Evolutionary conservation across 2,113 vertebrate species (phyloP).

Genomic region (Notothenia rossii): DNA sequence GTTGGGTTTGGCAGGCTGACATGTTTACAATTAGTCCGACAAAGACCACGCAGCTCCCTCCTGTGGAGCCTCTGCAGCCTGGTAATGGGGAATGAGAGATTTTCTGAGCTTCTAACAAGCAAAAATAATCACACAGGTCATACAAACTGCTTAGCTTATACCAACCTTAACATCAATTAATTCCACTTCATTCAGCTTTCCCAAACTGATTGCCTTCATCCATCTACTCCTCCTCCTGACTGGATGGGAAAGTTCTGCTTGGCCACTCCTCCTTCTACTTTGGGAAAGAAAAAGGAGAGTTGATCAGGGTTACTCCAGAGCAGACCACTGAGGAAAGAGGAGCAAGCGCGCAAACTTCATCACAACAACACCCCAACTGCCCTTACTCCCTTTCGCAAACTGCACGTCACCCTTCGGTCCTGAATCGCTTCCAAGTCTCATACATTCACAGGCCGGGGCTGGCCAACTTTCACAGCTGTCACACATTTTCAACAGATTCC

Average conservation of each 20-base stretch:
- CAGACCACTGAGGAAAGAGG: constrained; percentile 2
- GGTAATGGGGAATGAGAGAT: background rate
- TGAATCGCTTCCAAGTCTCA: constrained; percentile 87
- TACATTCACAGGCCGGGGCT: constrained; percentile 87
- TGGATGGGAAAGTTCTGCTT: constrained; percentile 24
- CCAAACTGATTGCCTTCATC: constrained; percentile 1
- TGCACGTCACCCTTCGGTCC: constrained; percentile 57
- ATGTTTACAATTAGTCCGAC: background rate
- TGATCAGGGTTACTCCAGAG: background rate
- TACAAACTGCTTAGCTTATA: too few species aligned
- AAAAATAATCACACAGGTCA: background rate
- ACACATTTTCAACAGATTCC: constrained; percentile 99
- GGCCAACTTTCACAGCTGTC: constrained; percentile 96
- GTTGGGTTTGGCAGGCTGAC: background rate
- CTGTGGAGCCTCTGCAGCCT: constrained; percentile 5
- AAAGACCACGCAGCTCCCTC: background rate
- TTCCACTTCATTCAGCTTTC: background rate
- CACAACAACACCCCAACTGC: constrained; percentile 50
- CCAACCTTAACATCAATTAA: background rate
- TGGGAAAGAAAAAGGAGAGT: background rate
- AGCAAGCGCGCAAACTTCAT: constrained; percentile 13
- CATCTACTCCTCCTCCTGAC: background rate
- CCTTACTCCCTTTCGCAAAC: background rate
- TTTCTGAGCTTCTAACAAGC: background rate
- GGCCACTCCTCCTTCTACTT: constrained; percentile 11